phyloP scores from a whole-genome alignment of 2,113 vertebrate species.

The Poecile atricapillus region DNA sequence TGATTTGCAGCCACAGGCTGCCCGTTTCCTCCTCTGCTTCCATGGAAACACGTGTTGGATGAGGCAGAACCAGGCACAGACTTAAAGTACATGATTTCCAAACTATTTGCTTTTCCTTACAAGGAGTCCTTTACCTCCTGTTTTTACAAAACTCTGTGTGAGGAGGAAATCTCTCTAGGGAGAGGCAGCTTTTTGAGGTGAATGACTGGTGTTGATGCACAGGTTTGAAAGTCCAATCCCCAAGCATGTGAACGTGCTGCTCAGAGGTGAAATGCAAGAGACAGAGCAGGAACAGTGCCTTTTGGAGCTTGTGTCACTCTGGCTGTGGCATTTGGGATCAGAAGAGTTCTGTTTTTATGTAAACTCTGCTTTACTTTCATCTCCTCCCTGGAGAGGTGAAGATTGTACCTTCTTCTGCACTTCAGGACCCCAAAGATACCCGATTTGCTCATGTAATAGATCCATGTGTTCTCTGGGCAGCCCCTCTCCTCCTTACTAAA shows the following conservation, averaged over 20 bases:
- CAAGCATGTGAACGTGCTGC: accelerated
- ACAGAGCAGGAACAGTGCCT: neutral
- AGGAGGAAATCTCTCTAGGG: neutral
- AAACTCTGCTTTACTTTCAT: neutral
- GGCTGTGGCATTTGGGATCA: neutral
- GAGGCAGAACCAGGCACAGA: neutral
- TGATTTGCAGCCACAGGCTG: slow-evolving; percentile 46
- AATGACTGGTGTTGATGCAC: neutral
- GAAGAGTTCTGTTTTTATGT: neutral
- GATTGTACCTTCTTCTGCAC: neutral
- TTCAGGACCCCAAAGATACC: neutral
- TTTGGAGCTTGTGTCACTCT: neutral
- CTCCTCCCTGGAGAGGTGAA: neutral
- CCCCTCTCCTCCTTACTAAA: neutral
- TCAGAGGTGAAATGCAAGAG: neutral
- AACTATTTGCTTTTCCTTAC: slow-evolving; percentile 1
- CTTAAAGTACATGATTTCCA: neutral
- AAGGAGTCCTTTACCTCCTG: neutral
- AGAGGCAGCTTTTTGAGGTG: neutral
- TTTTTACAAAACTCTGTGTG: neutral
- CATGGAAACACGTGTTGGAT: slow-evolving; percentile 56
- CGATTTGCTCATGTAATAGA: neutral
- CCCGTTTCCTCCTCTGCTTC: slow-evolving; percentile 39
- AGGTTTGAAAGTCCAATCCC: neutral
- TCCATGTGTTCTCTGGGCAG: neutral